phyloP scores from a whole-genome alignment of 2,113 vertebrate genomes.

The Phrynosoma blainvillii region DNA sequence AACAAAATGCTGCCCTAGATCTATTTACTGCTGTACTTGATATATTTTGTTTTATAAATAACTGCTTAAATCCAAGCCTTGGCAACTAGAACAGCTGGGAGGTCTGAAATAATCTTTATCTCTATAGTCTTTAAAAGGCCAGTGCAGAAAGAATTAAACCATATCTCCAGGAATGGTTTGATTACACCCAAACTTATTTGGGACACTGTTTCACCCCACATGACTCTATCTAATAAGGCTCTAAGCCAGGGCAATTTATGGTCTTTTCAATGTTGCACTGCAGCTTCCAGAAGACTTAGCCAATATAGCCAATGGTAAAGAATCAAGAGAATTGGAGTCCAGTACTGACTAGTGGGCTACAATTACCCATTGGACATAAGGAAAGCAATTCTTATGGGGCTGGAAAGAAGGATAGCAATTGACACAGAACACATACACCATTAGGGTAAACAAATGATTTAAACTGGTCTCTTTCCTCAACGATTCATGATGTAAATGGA shows the following conservation, averaged over 20 bases:
- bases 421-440: neutral
- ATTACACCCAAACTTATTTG: neutral
- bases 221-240: neutral
- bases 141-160: conserved; percentile 22
- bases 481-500: too few relatives aligned
- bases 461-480: too few relatives aligned
- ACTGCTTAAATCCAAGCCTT: neutral
- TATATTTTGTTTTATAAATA: conserved; percentile 3
- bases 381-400: neutral
- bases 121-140: conserved; percentile 9
- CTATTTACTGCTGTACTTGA: conserved; percentile 6
- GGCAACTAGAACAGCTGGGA: conserved; percentile 34
- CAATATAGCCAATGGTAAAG: neutral
- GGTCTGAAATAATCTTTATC: conserved; percentile 11
- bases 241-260: neutral
- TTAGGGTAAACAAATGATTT: too few relatives aligned
- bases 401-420: neutral
- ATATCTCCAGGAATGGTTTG: neutral
- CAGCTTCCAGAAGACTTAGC: neutral
- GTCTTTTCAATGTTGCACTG: neutral
- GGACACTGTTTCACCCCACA: conserved; percentile 7
- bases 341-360: too few relatives aligned
- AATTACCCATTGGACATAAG: conserved; percentile 2
- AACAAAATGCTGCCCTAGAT: conserved; percentile 4
- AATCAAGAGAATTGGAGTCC: neutral